Percentiles rank a stretch among this genome's conserved stretches.
Evolutionary conservation across 2,797 vertebrate genomes (phyloP).

Genomic region (Allobates femoralis): DNA sequence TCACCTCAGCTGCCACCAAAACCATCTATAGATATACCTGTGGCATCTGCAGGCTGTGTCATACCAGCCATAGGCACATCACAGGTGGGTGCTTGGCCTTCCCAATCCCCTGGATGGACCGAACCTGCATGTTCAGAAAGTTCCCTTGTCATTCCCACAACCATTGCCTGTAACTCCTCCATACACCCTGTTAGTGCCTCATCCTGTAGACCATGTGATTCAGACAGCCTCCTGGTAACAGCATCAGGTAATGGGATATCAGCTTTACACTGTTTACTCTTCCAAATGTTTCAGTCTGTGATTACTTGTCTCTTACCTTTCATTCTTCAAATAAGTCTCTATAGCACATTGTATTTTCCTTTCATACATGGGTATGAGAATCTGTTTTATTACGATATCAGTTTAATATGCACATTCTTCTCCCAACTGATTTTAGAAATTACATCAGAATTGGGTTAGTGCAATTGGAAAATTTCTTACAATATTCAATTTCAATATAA

Average conservation of each 20-base stretch:
- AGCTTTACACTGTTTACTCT: slow-evolving; percentile 68
- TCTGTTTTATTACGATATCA: slow-evolving; percentile 66
- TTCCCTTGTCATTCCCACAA: slow-evolving; percentile 85
- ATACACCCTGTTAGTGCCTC: slow-evolving; percentile 92
- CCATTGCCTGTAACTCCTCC: slow-evolving; percentile 89
- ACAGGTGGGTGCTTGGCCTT: slow-evolving; percentile 97
- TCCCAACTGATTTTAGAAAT: neutral
- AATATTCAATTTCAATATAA: neutral
- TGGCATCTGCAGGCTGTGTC: slow-evolving; percentile 82
- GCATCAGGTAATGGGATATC: slow-evolving; percentile 97
- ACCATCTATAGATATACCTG: slow-evolving; percentile 94
- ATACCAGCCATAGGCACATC: slow-evolving; percentile 95
- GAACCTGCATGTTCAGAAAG: slow-evolving; percentile 93
- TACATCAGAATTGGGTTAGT: neutral
- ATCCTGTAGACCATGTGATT: slow-evolving; percentile 90
- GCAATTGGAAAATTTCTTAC: neutral
- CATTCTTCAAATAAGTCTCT: slow-evolving; percentile 63
- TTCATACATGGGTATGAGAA: slow-evolving; percentile 74
- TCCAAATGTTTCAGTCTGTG: slow-evolving; percentile 66
- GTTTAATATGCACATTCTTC: neutral
- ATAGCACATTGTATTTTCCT: slow-evolving; percentile 57
- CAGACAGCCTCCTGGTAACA: slow-evolving; percentile 98
- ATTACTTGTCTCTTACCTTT: slow-evolving; percentile 59
- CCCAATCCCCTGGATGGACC: slow-evolving; percentile 81
- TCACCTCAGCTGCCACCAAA: slow-evolving; percentile 98